Evolutionary conservation across 2,797 vertebrate genomes (phyloP), one percentile per base, ranked within the genome.

Genomic region (Myotis myotis): DNA sequence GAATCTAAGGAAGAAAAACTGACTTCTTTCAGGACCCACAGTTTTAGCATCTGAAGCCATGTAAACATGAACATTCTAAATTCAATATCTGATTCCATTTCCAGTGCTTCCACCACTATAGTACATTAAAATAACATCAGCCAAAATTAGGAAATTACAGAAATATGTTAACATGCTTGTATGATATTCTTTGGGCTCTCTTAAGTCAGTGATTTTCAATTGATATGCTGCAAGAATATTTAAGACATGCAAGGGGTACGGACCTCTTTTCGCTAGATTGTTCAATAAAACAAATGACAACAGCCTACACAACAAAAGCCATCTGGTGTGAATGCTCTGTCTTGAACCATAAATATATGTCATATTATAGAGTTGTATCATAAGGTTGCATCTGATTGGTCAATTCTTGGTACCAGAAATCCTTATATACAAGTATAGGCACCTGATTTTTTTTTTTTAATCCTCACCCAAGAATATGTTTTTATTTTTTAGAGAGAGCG

Each of bases 121-220:
- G 20, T 25, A 91, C 10, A 47, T 68, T 72, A 89, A 94, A 95
- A 60, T 72, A 91, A 57, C 17, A 92, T 36, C 17, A 75, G 16
- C 23, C 60, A 74, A 53, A 94, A 66, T 36, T 9, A 87, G 36
- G 85, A 93, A 95, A 86, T 60, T 17, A 76, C 22, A 89, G 22
- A 20, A 80, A 87, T 25, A 84, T 55, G 36, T 36, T 75, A 82
- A 64, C 28, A 36, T 89, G 36, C 70, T 75, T 82, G 68, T 89
- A 80, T 55, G 82, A 79, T 47, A 47, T 70, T 83, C 15, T 89
- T 74, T 87, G 25, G 12, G 3, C 30, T 85, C 11, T 38, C 38
- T 28, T 78, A 96, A 85, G 0, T 75, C 4, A 93, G 33, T 9
- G 33, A 38, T 22, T 70, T 70, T 38, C 33, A 70, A 70, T 36